A percentile compares a stretch with the other conserved stretches of the same genome.
phyloP scores from a whole-genome alignment of 2,888 invertebrate genomes.

The Cephus runcator region DNA sequence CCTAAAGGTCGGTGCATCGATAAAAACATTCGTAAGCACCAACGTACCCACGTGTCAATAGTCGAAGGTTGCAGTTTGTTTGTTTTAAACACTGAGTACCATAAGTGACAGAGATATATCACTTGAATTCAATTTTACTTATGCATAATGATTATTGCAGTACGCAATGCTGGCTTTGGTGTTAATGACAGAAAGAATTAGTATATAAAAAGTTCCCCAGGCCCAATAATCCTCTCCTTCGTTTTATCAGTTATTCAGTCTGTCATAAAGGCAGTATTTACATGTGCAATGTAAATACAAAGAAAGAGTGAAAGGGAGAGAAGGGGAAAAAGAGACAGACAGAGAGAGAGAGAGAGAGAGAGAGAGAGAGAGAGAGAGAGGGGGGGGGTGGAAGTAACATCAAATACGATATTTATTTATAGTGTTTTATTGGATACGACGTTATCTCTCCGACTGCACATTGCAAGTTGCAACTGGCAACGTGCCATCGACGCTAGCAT shows the following conservation, averaged over 20 bases:
- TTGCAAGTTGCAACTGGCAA: not conserved
- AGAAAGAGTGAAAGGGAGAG: not conserved
- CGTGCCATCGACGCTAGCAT: slow-evolving; percentile 30
- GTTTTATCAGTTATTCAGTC: not conserved
- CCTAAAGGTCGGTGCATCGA: not conserved
- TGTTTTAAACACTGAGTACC: not conserved
- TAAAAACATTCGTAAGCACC: not conserved
- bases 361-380: too few species aligned
- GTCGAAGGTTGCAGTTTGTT: not conserved
- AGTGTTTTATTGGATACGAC: slow-evolving; percentile 42
- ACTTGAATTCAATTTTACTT: not conserved
- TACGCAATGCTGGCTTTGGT: too few species aligned
- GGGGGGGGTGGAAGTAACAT: not conserved
- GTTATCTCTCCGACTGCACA: slow-evolving; percentile 31
- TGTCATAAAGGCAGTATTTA: not conserved
- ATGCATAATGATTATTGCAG: too few species aligned
- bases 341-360: too few species aligned
- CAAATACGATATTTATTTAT: slow-evolving; percentile 50
- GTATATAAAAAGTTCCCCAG: not conserved
- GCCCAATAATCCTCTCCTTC: not conserved
- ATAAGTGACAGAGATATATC: not conserved
- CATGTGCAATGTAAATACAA: not conserved
- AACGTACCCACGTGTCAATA: not conserved
- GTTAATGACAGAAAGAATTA: not conserved
- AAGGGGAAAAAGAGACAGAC: too few species aligned